Percentiles rank a stretch among this genome's conserved stretches.
phyloP scores from a whole-genome alignment of 2,888 invertebrate species.

The Leptopilina syphax region DNA sequence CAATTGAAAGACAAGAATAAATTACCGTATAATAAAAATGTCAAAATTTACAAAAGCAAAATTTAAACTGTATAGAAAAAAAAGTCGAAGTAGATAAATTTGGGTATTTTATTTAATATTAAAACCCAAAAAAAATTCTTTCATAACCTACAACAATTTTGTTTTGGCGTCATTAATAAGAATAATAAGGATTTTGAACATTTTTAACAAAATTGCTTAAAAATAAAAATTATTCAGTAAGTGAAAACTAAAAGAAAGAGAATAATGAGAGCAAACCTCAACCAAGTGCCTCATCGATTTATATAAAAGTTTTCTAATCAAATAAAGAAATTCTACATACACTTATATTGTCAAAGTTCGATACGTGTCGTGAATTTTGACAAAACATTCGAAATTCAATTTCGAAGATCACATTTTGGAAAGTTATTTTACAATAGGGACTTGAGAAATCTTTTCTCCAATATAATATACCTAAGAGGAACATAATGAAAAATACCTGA shows the following conservation, averaged over 20 bases:
- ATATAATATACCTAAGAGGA: background rate
- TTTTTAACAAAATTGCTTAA: background rate
- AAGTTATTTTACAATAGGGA: background rate
- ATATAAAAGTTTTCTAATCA: conserved; percentile 18
- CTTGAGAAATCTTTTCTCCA: background rate
- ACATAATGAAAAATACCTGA: background rate
- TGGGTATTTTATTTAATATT: too few species aligned
- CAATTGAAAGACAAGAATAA: too few species aligned
- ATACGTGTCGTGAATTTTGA: background rate
- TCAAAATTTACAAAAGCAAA: too few species aligned
- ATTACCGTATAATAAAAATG: too few species aligned
- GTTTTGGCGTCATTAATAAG: background rate
- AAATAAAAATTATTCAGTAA: background rate
- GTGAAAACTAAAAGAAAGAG: background rate
- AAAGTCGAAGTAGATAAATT: too few species aligned
- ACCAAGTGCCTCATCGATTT: conserved; percentile 7
- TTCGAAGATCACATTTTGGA: background rate
- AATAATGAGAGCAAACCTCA: background rate
- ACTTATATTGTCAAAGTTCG: background rate
- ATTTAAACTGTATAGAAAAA: too few species aligned
- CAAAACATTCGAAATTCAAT: background rate
- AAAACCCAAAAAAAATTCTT: too few species aligned
- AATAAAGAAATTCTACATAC: conserved; percentile 15
- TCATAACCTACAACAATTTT: too few species aligned
- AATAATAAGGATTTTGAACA: background rate